phyloP scores from a whole-genome alignment of 1,140 invertebrate species.

The Arion vulgaris region DNA sequence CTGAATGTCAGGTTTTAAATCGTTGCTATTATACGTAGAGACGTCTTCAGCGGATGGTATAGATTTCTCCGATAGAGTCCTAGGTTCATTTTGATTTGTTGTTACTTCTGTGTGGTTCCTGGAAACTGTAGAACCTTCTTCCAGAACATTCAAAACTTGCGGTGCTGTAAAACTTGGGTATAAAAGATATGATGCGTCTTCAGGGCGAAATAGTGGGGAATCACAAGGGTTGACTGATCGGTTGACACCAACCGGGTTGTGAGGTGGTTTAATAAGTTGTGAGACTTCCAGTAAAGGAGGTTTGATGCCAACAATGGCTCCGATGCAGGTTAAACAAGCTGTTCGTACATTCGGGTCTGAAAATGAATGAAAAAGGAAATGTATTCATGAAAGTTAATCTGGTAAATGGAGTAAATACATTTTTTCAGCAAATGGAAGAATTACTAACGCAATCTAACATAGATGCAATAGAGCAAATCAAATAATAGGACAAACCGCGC shows the following conservation, averaged over 20 bases:
- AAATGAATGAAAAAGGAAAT: too few relatives aligned
- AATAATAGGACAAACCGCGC: too few relatives aligned
- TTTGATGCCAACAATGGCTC: conserved; percentile 81
- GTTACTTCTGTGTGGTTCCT: neutral
- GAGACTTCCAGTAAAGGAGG: conserved; percentile 76
- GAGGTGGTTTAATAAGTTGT: conserved; percentile 63
- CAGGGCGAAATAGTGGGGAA: conserved; percentile 24
- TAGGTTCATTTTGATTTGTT: neutral
- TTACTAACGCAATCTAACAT: too few relatives aligned
- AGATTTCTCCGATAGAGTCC: neutral
- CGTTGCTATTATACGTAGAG: neutral
- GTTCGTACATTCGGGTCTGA: conserved; percentile 83
- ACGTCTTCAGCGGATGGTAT: neutral
- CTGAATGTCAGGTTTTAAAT: neutral
- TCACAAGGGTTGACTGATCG: conserved; percentile 20
- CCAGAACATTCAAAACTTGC: neutral
- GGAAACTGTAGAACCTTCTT: neutral
- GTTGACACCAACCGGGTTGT: conserved; percentile 49
- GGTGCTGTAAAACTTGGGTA: conserved; percentile 30
- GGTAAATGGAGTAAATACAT: too few relatives aligned
- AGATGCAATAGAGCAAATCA: too few relatives aligned
- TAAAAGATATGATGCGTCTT: conserved; percentile 27
- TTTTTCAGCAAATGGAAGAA: too few relatives aligned
- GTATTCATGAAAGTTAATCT: too few relatives aligned
- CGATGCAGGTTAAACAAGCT: conserved; percentile 83